A percentile compares a stretch with the other conserved stretches of the same genome.
These are phyloP conservation scores for Cyrtodaria siliqua DNA, from an alignment of 2,888 invertebrate genomes.

Conservation along the genomic window DNA sequence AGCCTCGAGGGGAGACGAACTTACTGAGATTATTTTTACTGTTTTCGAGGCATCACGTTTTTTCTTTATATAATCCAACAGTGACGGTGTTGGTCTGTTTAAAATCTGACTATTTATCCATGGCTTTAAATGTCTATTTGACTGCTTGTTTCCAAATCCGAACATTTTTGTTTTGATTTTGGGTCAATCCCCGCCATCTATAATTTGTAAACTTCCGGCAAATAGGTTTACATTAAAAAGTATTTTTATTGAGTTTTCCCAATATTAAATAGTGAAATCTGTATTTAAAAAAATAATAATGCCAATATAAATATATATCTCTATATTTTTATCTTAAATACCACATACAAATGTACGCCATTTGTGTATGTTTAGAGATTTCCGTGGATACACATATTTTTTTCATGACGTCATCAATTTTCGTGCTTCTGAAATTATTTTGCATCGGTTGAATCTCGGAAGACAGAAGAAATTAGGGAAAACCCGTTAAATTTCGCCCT, in stretches of 20 bases:
- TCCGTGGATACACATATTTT: slow-evolving; percentile 33
- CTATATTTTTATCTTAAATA: no score
- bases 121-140: slow-evolving; percentile 9
- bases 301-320: no score
- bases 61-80: no score
- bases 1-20: no score
- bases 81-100: no score
- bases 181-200: background rate
- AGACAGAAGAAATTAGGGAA: slow-evolving; percentile 3
- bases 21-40: no score
- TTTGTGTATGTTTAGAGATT: background rate
- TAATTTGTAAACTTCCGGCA: background rate
- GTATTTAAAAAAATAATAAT: no score
- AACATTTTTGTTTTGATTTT: background rate
- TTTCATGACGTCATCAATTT: slow-evolving; percentile 52
- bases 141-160: slow-evolving; percentile 3
- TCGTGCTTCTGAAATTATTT: slow-evolving; percentile 8
- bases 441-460: background rate
- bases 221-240: background rate
- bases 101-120: slow-evolving; percentile 11
- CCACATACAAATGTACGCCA: no score
- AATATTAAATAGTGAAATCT: no score
- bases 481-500: slow-evolving; percentile 19
- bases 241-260: background rate
- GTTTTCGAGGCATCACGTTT: no score